These are phyloP conservation scores for Taeniopygia guttata DNA, from an alignment of 2,797 vertebrate species.

Conservation along the genomic window DNA sequence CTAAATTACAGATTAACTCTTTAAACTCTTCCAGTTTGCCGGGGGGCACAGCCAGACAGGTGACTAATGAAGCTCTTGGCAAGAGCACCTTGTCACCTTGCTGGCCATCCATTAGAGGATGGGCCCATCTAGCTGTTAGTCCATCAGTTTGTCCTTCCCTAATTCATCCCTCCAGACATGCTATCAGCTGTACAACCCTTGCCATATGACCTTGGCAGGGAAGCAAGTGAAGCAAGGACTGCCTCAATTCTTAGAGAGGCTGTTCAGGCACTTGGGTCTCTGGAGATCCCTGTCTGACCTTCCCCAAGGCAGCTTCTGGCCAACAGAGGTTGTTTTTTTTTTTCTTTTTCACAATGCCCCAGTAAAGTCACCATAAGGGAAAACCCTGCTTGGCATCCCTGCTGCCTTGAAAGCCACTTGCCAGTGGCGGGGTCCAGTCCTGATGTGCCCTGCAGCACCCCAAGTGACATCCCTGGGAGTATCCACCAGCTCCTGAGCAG, in stretches of 20 bases:
- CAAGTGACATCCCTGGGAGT: not conserved
- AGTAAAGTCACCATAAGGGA: not conserved
- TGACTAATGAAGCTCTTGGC: not conserved
- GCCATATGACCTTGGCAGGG: not conserved
- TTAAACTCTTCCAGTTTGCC: not conserved
- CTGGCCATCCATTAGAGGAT: not conserved
- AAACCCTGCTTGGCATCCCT: not conserved
- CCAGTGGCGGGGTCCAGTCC: not conserved
- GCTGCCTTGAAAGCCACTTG: not conserved
- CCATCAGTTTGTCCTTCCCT: not conserved
- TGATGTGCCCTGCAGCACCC: not conserved
- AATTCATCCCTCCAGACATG: not conserved
- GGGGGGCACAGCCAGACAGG: not conserved
- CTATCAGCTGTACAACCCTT: not conserved
- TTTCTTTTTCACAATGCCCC: not conserved
- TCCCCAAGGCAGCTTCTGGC: not conserved
- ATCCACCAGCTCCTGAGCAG: not conserved
- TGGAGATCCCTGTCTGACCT: not conserved
- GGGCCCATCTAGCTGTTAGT: not conserved
- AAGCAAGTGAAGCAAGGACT: not conserved
- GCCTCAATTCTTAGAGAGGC: not conserved
- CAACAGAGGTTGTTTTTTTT: not conserved
- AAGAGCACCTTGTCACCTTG: not conserved
- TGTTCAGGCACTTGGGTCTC: not conserved
- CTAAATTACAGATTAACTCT: slow-evolving; percentile 32